Evolutionary conservation across 2,797 vertebrate genomes (phyloP).

Genomic region (Mionectes olivaceus): DNA sequence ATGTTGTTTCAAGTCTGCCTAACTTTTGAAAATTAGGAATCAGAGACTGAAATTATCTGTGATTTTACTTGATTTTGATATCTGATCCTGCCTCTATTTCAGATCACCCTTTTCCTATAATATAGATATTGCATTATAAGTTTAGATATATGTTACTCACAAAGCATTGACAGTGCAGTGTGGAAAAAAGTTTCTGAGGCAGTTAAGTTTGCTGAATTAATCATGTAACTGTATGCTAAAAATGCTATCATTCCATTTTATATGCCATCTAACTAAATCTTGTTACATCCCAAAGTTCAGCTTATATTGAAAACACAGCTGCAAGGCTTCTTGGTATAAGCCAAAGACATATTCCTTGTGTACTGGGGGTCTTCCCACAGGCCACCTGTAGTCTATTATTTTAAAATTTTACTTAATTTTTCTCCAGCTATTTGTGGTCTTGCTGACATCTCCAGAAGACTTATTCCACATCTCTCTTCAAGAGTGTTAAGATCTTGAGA

Average conservation of each 20-base stretch:
- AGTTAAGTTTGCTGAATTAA: not conserved
- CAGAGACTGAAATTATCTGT: not conserved
- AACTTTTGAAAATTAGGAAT: not conserved
- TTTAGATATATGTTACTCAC: not conserved
- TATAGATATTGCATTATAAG: not conserved
- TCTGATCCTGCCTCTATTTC: not conserved
- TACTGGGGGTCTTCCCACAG: conserved; percentile 49
- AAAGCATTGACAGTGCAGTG: not conserved
- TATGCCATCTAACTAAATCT: conserved; percentile 1
- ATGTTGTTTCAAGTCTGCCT: conserved; percentile 23
- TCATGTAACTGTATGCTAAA: not conserved
- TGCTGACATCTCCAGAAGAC: conserved; percentile 48
- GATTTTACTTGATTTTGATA: not conserved
- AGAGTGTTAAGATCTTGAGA: conserved; percentile 43
- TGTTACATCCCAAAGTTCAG: not conserved
- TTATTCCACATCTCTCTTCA: conserved; percentile 23
- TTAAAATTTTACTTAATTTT: conserved; percentile 56
- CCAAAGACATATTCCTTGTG: conserved; percentile 44
- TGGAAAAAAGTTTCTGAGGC: not conserved
- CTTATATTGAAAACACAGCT: conserved; percentile 56
- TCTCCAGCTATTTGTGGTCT: conserved; percentile 59
- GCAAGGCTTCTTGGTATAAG: not conserved
- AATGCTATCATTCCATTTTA: not conserved
- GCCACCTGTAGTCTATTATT: conserved; percentile 49
- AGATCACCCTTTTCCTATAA: not conserved